Conservation (phyloP, 2,113 vertebrate genomes). For the Chauna torquata region DNA sequence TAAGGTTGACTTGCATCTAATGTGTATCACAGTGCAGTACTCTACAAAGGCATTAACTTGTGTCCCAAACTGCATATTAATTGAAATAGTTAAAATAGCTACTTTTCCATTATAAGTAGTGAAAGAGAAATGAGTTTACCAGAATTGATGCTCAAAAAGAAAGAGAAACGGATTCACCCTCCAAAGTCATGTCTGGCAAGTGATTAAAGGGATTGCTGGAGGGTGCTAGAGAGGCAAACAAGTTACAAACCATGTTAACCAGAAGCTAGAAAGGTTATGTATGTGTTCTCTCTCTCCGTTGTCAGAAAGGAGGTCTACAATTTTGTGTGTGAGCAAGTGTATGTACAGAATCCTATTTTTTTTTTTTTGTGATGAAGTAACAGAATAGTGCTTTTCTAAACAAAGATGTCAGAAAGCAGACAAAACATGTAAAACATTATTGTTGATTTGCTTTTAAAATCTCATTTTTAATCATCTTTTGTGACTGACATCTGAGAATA, state of each 20-base stretch:
- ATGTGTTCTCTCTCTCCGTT: neutral
- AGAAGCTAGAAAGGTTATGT: neutral
- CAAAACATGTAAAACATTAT: neutral
- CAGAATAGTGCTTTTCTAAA: neutral
- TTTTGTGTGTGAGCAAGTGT: neutral
- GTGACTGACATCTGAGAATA: neutral
- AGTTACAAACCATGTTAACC: neutral
- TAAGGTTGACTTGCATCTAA: neutral
- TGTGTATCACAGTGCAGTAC: neutral
- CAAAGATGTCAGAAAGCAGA: neutral
- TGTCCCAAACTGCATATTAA: neutral
- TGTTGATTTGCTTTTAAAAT: neutral
- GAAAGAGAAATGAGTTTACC: neutral
- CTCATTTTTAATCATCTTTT: neutral
- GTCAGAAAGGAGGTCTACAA: neutral
- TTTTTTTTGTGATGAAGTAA: neutral
- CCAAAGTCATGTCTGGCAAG: neutral
- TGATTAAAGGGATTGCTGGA: neutral
- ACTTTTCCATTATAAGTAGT: neutral
- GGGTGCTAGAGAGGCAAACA: neutral
- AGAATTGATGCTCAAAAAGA: neutral
- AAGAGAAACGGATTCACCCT: neutral
- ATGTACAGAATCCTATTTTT: neutral
- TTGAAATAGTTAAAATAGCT: neutral
- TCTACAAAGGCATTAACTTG: neutral